Evolutionary conservation across 2,888 invertebrate genomes (phyloP).

Genomic region (Leptinotarsa tumamoca): DNA sequence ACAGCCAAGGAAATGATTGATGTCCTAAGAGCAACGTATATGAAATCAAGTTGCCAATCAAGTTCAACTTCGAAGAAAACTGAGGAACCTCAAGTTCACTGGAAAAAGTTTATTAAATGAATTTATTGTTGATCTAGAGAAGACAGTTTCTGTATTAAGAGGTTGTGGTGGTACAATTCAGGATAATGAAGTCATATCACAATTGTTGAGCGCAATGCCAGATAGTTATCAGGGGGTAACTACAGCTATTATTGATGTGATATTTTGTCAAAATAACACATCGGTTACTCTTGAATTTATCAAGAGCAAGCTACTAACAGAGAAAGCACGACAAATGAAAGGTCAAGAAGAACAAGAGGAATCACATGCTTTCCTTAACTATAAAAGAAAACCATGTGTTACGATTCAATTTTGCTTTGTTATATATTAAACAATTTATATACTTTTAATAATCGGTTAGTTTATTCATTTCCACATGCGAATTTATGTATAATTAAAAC

Average conservation of each 20-base stretch:
- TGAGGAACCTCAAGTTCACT: background rate
- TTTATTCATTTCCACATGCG: too few relatives aligned
- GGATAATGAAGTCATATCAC: background rate
- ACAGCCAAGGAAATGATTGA: background rate
- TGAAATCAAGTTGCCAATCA: too few relatives aligned
- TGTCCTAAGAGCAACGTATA: background rate
- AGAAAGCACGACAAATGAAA: conserved; percentile 13
- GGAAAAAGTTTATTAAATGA: background rate
- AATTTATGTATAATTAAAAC: too few relatives aligned
- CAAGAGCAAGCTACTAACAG: conserved; percentile 10
- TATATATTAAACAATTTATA: too few relatives aligned
- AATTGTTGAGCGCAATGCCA: conserved; percentile 19
- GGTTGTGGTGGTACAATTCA: background rate
- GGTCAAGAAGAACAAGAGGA: background rate
- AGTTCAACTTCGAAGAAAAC: too few relatives aligned
- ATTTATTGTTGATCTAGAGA: background rate
- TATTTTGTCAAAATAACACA: conserved; percentile 17
- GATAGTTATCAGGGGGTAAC: conserved; percentile 24
- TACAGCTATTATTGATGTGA: conserved; percentile 28
- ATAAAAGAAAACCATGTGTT: too few relatives aligned
- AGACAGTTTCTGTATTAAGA: background rate
- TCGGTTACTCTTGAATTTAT: background rate
- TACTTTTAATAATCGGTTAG: too few relatives aligned
- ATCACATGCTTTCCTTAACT: background rate
- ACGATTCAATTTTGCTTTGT: too few relatives aligned